Base-by-base conservation (phyloP, 2,113 vertebrate species). In the Hirundichthys speculiger region DNA sequence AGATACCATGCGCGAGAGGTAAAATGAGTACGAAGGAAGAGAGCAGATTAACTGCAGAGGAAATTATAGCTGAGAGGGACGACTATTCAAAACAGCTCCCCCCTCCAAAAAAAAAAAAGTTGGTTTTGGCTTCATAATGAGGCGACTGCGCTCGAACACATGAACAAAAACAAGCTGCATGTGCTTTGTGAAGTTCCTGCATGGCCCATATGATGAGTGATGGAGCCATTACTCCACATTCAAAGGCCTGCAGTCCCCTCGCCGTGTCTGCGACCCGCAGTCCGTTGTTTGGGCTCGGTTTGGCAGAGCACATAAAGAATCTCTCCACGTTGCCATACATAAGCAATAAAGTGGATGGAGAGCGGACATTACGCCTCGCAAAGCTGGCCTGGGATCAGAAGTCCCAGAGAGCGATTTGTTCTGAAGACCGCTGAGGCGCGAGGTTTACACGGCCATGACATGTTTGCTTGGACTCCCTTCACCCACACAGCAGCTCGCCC, bases 1-100 rank as follows among this genome's bases (percentile, higher is more conserved):
- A 93, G 87, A 93, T 87, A 4, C 94, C 95, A 46, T 94, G 94
- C 0, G 58, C 11, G 11, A 94, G 93, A 90, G 96, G 96, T 97
- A 87, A 94, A 73, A 45, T 8, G 20, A 38, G 64, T 3, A 27
- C 51, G 49, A 40, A 54, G 13, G n/a, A 8, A 66, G 10, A 25
- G 42, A 60, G 54, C 21, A 24, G 15, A 30, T 18, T n/a, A 16
- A 64, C 9, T 15, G 1, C 41, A 4, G 40, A 50, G 14, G 22
- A 43, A 43, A 34, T 34, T 9, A 34, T 34, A 34, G 30, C 30
- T 34, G 30, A 4, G 7, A 34, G 6, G 11, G 30, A 7, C 30
- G 20, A 0, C 49, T 12, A 12, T 34, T 46, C 55, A 13, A 41
- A 8, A 13, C 14, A 40, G 20, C 16, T n/a, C n/a, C n/a, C n/a